Conservation (phyloP, 2,888 invertebrate genomes). For the Argynnis bischoffii region DNA sequence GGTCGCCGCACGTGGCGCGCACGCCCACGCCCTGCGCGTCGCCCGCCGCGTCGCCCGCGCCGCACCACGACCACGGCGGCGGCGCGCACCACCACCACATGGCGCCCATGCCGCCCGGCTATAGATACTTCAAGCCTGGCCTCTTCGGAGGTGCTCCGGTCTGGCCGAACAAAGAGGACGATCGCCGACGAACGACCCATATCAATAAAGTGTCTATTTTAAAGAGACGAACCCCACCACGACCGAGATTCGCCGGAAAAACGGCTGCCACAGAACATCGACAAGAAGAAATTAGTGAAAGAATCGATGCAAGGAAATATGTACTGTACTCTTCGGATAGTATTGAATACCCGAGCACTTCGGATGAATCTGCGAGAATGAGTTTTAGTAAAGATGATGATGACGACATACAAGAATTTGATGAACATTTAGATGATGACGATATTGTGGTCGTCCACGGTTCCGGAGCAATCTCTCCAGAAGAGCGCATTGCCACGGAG, state of each 20-base stretch:
- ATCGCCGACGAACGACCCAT: conserved; percentile 61
- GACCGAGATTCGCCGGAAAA: conserved; percentile 65
- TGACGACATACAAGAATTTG: conserved; percentile 65
- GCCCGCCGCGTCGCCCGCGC: conserved; percentile 71
- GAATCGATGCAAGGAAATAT: conserved; percentile 84
- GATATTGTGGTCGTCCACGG: conserved; percentile 84
- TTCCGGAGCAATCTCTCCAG: conserved; percentile 82
- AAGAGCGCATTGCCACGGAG: conserved; percentile 84
- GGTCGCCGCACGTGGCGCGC: conserved; percentile 82
- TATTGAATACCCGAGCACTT: conserved; percentile 81
- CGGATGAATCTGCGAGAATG: conserved; percentile 78
- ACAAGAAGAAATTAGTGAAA: conserved; percentile 48
- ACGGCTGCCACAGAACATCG: conserved; percentile 51
- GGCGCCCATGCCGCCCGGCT: conserved; percentile 82
- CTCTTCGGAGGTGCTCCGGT: conserved; percentile 86
- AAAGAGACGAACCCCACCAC: conserved; percentile 83
- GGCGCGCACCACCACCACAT: conserved; percentile 72
- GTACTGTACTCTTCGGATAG: conserved; percentile 84
- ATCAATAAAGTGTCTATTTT: conserved; percentile 83
- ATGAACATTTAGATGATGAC: conserved; percentile 78
- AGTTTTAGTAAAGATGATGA: conserved; percentile 59
- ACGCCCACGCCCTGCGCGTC: conserved; percentile 70
- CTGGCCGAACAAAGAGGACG: conserved; percentile 79
- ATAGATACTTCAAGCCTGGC: conserved; percentile 84
- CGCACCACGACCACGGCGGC: conserved; percentile 55